phyloP scores from a whole-genome alignment of 2,113 vertebrate genomes.

The Ophthalmolycus amberensis region DNA sequence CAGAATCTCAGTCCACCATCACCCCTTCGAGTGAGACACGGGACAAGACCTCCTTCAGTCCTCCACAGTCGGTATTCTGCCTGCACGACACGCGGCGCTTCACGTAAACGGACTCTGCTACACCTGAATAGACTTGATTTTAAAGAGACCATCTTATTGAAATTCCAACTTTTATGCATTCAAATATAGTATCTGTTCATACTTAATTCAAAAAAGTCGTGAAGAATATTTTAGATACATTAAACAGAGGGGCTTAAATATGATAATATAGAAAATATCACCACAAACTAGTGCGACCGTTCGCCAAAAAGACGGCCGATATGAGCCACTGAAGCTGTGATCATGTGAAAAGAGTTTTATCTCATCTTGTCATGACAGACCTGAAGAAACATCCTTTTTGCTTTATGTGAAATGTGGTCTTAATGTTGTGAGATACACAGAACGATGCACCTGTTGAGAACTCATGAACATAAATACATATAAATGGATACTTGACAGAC shows the following conservation, averaged over 20 bases:
- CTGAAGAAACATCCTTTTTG: not conserved
- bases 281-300: not conserved
- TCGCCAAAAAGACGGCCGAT: not conserved
- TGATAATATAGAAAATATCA: not conserved
- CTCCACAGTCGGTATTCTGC: not conserved
- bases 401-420: conserved; percentile 18
- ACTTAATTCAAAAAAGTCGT: not conserved
- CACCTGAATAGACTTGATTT: conserved; percentile 48
- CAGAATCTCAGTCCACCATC: conserved; percentile 8
- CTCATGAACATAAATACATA: not conserved
- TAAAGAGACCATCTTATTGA: conserved; percentile 26
- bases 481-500: not conserved
- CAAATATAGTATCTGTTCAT: not conserved
- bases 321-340: not conserved
- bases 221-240: not conserved
- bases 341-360: not conserved
- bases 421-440: not conserved
- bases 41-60: not conserved
- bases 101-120: conserved; percentile 19
- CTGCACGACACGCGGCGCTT: conserved; percentile 4
- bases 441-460: not conserved
- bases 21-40: not conserved
- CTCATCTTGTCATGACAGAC: not conserved
- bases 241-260: not conserved
- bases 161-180: conserved; percentile 26